Base-by-base conservation (phyloP, 2,888 invertebrate genomes). In the Scaptomyza cyrtandrae region DNA sequence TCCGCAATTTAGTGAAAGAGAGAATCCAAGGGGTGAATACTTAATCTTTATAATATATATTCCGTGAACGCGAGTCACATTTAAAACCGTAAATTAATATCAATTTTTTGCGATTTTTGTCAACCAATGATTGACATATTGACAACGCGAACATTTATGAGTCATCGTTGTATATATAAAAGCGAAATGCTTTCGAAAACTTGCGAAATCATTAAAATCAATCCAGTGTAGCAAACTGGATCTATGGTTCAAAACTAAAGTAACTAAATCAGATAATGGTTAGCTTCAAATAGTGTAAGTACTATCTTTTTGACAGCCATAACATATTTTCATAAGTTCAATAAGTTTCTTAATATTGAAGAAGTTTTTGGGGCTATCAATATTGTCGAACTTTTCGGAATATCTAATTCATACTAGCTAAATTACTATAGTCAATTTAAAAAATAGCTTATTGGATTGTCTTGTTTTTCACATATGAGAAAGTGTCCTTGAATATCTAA, bases 11-110 rank as follows among this genome's bases (percentile, higher is more conserved):
- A 50, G 61, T 46, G 41, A 14, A 29, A 13, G 6, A 7, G 24
- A 19, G 10, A 27, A 50, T n/a, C 10, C 4, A 24, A 41, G 49
- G 37, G 33, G 19, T 4, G 45, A 29, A 59, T 31, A 29, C 31
- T 62, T 69, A 64, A 87, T 72, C 63, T 58, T 70, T 48, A 79
- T 77, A 76, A 50, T 49, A 53, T 53, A 70, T 64, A 69, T 61
- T 64, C 55, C 48, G 66, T 14, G 29, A 49, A 41, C 44, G 57
- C 19, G 31, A 24, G 27, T 19, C 49, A 55, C 3, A 24, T 24
- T 24, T 24, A 24, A 24, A 4, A 52, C 44, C 61, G 49, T 86
- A 82, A 83, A 79, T 82, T 77, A 59, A 71, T 68, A 82, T 77
- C 56, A 59, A 80, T 78, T 78, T 78, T 71, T 53, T 14, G 44